Evolutionary conservation across 2,797 vertebrate species (phyloP).

Genomic region (Aeoliscus strigatus): DNA sequence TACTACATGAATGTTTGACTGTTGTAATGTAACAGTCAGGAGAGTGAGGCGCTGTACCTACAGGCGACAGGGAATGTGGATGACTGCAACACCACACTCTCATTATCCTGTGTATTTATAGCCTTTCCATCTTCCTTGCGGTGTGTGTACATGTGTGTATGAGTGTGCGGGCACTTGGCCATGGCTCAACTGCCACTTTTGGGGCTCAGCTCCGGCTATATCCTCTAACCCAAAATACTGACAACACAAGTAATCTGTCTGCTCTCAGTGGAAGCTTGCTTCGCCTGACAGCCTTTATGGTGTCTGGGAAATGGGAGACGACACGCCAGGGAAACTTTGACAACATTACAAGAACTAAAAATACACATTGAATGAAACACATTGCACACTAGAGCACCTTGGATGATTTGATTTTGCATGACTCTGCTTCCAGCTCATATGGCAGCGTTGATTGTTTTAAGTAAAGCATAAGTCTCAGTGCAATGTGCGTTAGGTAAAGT

Average conservation of each 20-base stretch:
- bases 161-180: conserved; percentile 49
- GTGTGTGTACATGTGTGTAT: conserved; percentile 30
- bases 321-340: conserved; percentile 25
- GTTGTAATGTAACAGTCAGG: conserved; percentile 28
- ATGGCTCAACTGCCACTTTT: conserved; percentile 53
- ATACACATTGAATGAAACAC: conserved; percentile 22
- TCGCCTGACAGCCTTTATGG: conserved; percentile 27
- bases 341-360: conserved; percentile 32
- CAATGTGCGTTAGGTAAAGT: conserved; percentile 17
- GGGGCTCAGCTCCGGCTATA: conserved; percentile 46
- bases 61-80: conserved; percentile 43
- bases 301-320: conserved; percentile 29
- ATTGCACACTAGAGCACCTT: conserved; percentile 5
- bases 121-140: conserved; percentile 55
- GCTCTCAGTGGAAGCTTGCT: conserved; percentile 40
- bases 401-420: conserved; percentile 8
- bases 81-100: conserved; percentile 59
- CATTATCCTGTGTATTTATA: conserved; percentile 70
- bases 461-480: conserved; percentile 2
- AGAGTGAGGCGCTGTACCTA: conserved; percentile 37
- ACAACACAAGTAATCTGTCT: conserved; percentile 59
- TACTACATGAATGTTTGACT: no score
- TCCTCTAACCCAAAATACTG: conserved; percentile 53
- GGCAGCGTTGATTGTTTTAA: conserved; percentile 38
- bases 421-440: conserved; percentile 7